Evolutionary conservation across 2,797 vertebrate genomes (phyloP).

Genomic region (Macropodus opercularis): DNA sequence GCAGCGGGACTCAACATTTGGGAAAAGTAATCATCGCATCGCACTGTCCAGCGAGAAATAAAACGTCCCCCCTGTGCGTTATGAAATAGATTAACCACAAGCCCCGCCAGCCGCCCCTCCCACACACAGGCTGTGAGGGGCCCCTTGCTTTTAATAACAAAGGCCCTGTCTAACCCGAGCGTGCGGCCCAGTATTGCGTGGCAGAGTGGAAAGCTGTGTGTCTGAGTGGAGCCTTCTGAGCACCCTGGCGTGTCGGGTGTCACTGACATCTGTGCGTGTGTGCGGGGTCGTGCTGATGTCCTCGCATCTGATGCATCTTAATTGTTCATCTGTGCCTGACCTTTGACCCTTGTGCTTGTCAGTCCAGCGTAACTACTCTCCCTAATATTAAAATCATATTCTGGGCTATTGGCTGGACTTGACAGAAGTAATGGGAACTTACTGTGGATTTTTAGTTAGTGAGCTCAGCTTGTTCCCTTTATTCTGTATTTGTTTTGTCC

Average conservation of each 20-base stretch:
- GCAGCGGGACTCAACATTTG: background rate
- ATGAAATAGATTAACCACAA: constrained; percentile 42
- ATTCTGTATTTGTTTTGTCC: constrained; percentile 34
- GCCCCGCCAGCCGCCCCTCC: constrained; percentile 14
- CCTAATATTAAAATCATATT: constrained; percentile 8
- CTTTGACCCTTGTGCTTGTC: constrained; percentile 8
- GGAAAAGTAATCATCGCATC: constrained; percentile 14
- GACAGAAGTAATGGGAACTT: constrained; percentile 66
- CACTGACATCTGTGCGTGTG: constrained; percentile 76
- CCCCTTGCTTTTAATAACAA: constrained; percentile 82
- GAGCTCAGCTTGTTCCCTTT: constrained; percentile 74
- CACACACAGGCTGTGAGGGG: constrained; percentile 40
- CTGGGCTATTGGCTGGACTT: constrained; percentile 39
- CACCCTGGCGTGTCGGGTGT: constrained; percentile 77
- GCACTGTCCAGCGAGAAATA: constrained; percentile 18
- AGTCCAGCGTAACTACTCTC: background rate
- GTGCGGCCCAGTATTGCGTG: constrained; percentile 64
- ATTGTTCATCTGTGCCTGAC: constrained; percentile 19
- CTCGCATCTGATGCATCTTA: constrained; percentile 21
- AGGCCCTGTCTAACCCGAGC: constrained; percentile 65
- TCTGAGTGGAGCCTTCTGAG: constrained; percentile 50
- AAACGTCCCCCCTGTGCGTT: constrained; percentile 35
- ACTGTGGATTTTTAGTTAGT: constrained; percentile 74
- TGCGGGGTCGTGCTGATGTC: constrained; percentile 10
- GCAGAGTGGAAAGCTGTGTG: constrained; percentile 45